Conservation (phyloP, 2,888 invertebrate species). For the Cistogaster globosa region DNA sequence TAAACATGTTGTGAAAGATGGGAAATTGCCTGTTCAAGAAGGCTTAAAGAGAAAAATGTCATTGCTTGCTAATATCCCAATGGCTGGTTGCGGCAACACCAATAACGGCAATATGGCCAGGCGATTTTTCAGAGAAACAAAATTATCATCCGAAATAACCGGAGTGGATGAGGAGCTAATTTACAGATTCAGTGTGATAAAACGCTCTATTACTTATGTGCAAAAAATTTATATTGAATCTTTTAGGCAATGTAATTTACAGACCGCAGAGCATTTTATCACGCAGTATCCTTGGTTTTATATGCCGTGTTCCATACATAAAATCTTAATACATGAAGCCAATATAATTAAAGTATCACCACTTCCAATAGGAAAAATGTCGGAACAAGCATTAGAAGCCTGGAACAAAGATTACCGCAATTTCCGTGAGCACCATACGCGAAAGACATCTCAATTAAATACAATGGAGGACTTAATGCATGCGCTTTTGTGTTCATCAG, state of each 20-base stretch:
- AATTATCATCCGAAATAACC: slow-evolving; percentile 52
- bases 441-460: background rate
- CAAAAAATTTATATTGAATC: slow-evolving; percentile 30
- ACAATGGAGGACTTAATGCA: slow-evolving; percentile 7
- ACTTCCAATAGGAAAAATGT: slow-evolving; percentile 15
- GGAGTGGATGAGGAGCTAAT: slow-evolving; percentile 52
- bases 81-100: slow-evolving; percentile 16
- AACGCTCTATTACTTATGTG: slow-evolving; percentile 12
- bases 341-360: background rate
- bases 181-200: slow-evolving; percentile 52
- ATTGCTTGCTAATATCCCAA: no score
- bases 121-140: slow-evolving; percentile 58
- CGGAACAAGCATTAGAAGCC: background rate
- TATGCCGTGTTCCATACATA: background rate
- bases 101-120: slow-evolving; percentile 41
- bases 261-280: slow-evolving; percentile 9
- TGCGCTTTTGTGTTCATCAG: background rate
- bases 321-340: no score
- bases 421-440: no score
- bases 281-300: background rate
- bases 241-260: slow-evolving; percentile 40
- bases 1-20: no score
- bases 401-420: no score
- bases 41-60: no score
- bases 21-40: no score